Evolutionary conservation across 1,140 invertebrate species (phyloP), one percentile per base, ranked within the genome.

Genomic region (Antheraea pernyi): DNA sequence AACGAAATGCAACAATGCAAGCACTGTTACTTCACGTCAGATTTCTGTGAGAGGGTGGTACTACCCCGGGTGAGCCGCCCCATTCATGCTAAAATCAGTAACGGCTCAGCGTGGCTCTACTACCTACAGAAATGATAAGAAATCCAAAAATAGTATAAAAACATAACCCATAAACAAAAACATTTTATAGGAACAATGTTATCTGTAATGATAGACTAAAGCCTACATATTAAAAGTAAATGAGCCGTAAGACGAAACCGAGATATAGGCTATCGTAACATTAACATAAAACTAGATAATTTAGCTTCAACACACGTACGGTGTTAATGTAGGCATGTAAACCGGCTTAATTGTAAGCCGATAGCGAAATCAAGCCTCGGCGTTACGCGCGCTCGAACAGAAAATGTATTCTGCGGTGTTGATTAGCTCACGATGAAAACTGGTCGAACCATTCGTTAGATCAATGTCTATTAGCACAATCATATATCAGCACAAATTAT

Each of bases 401-500:
- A 59, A 67, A 67, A 67, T 59, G 58, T 53, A 67, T 36, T 36
- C 65, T 61, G 19, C 18, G 37, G n/a, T 46, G 65, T 67, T 67
- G 48, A 59, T 59, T 67, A 67, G 59, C 48, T n/a, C 22, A 59
- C 30, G 53, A 22, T 59, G 60, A 65, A 73, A 71, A 59, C 59
- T 61, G 68, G 64, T 37, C 67, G 62, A 62, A 42, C 19, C 60
- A 65, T 72, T 73, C 70, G 70, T 72, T 72, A 72, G 70, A 68
- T 76, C 77, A 74, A 65, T 75, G 77, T 76, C 74, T 80, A 83
- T 82, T 83, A 80, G 75, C 59, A 67, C 60, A 67, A 67, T 71
- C 77, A 78, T 78, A 79, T 73, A 86, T 81, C 78, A 74, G 69
- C 77, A 74, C 72, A 78, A 73, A 83, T 86, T 86, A 86, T 85